Evolutionary conservation across 2,888 invertebrate genomes (phyloP), one percentile per base, ranked within the genome.

Genomic region (Eumerus sabulonum): DNA sequence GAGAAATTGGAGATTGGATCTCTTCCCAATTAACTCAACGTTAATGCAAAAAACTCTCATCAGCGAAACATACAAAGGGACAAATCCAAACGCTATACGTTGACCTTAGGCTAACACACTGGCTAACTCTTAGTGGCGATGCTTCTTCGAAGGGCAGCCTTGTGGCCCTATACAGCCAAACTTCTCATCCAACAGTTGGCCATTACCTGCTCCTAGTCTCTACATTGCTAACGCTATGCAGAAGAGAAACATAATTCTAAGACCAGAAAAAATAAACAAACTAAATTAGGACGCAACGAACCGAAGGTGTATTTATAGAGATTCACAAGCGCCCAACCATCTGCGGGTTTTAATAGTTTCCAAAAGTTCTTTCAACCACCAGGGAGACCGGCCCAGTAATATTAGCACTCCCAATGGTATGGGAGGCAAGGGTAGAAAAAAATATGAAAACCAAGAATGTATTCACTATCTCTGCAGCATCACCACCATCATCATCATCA

Each of bases 301-400:
- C 68, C 45, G 54, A 54, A 60, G 68, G 74, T 79, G 68, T 68
- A 68, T 64, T 76, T 76, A 76, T 59, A 76, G 70, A 54, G 62
- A 67, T 27, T 27, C 27, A 27, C 51, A 66, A 16, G 16, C 57
- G 36, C 77, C 51, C 56, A 57, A 44, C 60, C 66, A 63, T 72
- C 51, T 57, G 57, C 67, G 72, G 72, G 56, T 77, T 72, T 76
- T 76, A 71, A 71, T 76, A 76, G 64, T 71, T 71, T 62, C 71
- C 64, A 71, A 60, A 76, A 71, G 70, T 50, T 62, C 48, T 54
- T 71, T 48, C 53, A 36, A 73, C 38, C 57, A 53, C 57, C 44
- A 35, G 14, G 17, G 44, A 35, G 40, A 27, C 44, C 38, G 35
- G 17, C 38, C 53, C 47, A 35, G 19, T 27, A 4, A 7, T 27